A percentile compares a stretch with the other conserved stretches of the same genome.
These are phyloP conservation scores for Campoplex nolae DNA, from an alignment of 2,888 invertebrate species.

Conservation along the genomic window DNA sequence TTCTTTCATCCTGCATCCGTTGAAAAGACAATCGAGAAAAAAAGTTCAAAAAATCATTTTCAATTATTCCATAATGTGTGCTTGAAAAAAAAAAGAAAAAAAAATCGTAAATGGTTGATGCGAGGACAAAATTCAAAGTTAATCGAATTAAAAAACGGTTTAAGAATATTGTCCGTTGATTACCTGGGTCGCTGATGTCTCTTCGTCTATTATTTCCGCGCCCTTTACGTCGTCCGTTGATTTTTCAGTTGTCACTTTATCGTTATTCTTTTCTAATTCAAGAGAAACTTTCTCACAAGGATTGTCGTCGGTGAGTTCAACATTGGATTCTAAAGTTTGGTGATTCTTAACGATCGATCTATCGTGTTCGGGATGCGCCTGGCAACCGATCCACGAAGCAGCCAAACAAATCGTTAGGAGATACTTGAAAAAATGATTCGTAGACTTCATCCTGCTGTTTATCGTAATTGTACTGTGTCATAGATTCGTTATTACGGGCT, in stretches of 20 bases:
- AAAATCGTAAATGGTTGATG: neutral
- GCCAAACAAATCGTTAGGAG: slow-evolving; percentile 33
- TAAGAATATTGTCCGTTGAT: neutral
- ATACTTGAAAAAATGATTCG: slow-evolving; percentile 28
- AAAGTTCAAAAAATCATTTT: neutral
- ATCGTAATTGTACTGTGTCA: slow-evolving; percentile 1
- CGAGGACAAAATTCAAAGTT: neutral
- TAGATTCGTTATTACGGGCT: neutral
- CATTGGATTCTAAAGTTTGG: neutral
- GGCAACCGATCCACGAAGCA: slow-evolving; percentile 33
- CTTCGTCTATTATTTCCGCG: neutral
- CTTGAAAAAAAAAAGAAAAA: neutral
- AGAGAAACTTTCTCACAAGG: no score
- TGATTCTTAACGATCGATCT: neutral
- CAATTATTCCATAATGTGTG: neutral
- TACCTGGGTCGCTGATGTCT: neutral
- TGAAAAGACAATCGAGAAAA: no score
- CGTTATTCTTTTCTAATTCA: neutral
- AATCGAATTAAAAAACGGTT: neutral
- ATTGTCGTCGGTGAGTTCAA: neutral
- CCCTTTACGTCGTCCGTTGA: neutral
- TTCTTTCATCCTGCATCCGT: no score
- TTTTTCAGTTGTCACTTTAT: neutral
- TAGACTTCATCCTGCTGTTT: slow-evolving; percentile 29
- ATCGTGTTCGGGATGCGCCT: slow-evolving; percentile 41